phyloP scores from a whole-genome alignment of 2,797 vertebrate genomes.

The Crossoptilon crossoptilon region DNA sequence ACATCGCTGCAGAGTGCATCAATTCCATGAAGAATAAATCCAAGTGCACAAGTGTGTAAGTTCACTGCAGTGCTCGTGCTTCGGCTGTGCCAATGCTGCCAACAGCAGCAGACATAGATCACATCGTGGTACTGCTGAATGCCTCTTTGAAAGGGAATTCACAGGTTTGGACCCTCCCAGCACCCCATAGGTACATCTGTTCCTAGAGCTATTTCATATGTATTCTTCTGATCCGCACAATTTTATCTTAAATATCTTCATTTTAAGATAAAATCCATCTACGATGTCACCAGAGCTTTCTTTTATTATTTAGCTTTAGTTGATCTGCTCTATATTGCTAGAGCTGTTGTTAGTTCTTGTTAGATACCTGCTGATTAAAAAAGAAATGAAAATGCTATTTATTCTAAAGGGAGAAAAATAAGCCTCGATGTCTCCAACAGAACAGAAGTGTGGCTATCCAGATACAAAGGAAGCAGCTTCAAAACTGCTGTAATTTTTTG shows the following conservation, averaged over 20 bases:
- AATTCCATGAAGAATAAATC: slow-evolving; percentile 14
- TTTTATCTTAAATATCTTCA: neutral
- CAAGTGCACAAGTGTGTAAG: neutral
- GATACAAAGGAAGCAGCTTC: neutral
- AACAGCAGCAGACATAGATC: neutral
- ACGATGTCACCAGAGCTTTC: neutral
- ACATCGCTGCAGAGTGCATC: slow-evolving; percentile 3
- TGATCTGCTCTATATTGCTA: neutral
- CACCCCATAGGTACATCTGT: neutral
- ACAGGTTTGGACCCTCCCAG: neutral
- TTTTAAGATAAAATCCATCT: neutral
- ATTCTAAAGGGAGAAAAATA: neutral
- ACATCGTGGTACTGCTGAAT: neutral
- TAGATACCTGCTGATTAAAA: neutral
- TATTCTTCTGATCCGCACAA: neutral
- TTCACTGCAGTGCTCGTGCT: neutral
- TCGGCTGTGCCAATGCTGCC: neutral
- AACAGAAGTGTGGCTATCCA: neutral
- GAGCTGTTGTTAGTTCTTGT: neutral
- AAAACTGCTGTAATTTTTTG: neutral
- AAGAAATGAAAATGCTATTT: neutral
- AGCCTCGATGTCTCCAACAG: neutral
- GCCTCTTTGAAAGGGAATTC: slow-evolving; percentile 10
- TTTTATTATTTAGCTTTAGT: neutral
- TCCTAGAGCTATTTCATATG: neutral